These are phyloP conservation scores for Cydia strobilella DNA, from an alignment of 1,140 invertebrate genomes.

Conservation along the genomic window DNA sequence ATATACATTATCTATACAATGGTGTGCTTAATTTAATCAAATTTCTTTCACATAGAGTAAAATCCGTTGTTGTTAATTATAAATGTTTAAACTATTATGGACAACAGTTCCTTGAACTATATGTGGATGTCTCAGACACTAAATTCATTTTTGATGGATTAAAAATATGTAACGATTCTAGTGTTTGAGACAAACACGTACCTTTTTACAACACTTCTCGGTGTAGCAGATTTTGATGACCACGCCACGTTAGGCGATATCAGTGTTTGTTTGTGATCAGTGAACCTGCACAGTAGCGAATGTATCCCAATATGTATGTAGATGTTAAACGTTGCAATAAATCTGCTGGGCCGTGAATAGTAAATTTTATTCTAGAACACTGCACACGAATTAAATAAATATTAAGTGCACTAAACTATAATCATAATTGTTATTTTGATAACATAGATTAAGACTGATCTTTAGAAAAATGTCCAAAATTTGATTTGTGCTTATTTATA, in stretches of 20 bases:
- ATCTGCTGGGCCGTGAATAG: slow-evolving; percentile 55
- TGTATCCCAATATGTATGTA: slow-evolving; percentile 7
- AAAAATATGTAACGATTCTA: neutral
- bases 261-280: neutral
- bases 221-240: slow-evolving; percentile 48
- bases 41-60: slow-evolving; percentile 41
- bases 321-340: slow-evolving; percentile 21
- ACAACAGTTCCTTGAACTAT: slow-evolving; percentile 67
- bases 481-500: slow-evolving; percentile 49
- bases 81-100: slow-evolving; percentile 54
- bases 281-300: slow-evolving; percentile 21
- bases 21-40: slow-evolving; percentile 21
- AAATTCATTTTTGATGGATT: neutral
- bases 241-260: neutral
- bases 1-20: slow-evolving; percentile 21
- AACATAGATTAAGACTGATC: slow-evolving; percentile 73
- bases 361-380: slow-evolving; percentile 46
- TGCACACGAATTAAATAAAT: slow-evolving; percentile 62
- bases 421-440: slow-evolving; percentile 46
- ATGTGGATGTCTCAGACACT: slow-evolving; percentile 16
- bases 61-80: slow-evolving; percentile 68
- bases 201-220: slow-evolving; percentile 39
- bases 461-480: slow-evolving; percentile 43
- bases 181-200: slow-evolving; percentile 10
- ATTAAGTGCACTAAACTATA: slow-evolving; percentile 68